Conservation (phyloP, 2,113 vertebrate species). For the Trogon melanurus region DNA sequence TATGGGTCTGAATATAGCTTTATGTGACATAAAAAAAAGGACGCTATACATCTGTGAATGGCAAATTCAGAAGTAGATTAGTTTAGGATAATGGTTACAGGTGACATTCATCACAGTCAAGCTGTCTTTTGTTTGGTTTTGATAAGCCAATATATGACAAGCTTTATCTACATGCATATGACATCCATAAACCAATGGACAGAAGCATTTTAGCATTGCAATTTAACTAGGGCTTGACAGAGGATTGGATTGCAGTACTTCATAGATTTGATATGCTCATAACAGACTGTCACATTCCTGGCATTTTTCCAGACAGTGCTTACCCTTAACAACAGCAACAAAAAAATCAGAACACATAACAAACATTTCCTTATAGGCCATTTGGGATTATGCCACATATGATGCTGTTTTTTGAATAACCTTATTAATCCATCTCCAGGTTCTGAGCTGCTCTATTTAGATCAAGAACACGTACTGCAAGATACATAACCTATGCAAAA, state of each 20-base stretch:
- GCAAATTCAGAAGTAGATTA: constrained; percentile 39
- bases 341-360: constrained; percentile 1
- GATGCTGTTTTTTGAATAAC: constrained; percentile 4
- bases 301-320: constrained; percentile 32
- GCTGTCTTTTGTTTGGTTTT: constrained; percentile 28
- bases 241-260: background rate
- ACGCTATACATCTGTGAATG: background rate
- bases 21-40: constrained; percentile 10
- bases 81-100: constrained; percentile 23
- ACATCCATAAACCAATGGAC: constrained; percentile 32
- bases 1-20: background rate
- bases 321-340: constrained; percentile 24
- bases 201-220: background rate
- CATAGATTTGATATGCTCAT: constrained; percentile 1
- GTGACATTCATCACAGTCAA: constrained; percentile 50
- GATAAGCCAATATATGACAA: constrained; percentile 46
- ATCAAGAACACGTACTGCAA: background rate
- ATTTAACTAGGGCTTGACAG: constrained; percentile 43
- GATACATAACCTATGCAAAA: background rate
- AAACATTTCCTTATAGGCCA: constrained; percentile 8
- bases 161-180: background rate
- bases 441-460: background rate
- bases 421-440: background rate
- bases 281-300: constrained; percentile 44
- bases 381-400: constrained; percentile 20